phyloP scores from a whole-genome alignment of 2,888 invertebrate genomes.

The Acleris cristana region DNA sequence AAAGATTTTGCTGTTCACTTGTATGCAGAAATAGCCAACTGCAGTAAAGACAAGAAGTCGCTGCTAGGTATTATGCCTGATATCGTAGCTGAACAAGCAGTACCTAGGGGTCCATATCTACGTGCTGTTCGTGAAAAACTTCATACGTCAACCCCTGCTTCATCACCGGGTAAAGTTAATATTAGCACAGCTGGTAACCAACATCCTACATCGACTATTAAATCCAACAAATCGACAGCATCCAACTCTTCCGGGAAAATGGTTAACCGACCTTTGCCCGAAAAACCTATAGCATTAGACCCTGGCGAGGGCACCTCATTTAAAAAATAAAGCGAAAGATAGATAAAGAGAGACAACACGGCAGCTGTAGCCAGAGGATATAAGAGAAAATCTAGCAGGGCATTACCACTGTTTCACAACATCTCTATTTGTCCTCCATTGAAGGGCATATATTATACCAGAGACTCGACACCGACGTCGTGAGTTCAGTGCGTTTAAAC shows the following conservation, averaged over 20 bases:
- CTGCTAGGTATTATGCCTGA: conserved; percentile 72
- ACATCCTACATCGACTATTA: conserved; percentile 56
- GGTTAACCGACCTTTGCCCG: conserved; percentile 88
- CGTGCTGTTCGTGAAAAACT: conserved; percentile 84
- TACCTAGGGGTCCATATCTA: conserved; percentile 84
- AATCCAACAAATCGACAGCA: conserved; percentile 58
- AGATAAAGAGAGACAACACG: conserved; percentile 24
- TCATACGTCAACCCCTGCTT: conserved; percentile 51
- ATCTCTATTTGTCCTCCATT: conserved; percentile 15
- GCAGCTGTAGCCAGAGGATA: conserved; percentile 50
- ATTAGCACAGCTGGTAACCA: conserved; percentile 51
- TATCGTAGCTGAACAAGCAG: conserved; percentile 67
- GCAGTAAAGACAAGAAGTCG: conserved; percentile 63
- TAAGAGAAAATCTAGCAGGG: conserved; percentile 11
- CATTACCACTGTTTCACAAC: conserved; percentile 1
- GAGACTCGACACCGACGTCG: conserved; percentile 38
- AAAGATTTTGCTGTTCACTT: conserved; percentile 82
- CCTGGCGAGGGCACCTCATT: conserved; percentile 74
- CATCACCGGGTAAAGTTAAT: conserved; percentile 49
- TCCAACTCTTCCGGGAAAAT: conserved; percentile 82
- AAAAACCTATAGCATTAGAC: conserved; percentile 79
- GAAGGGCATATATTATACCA: conserved; percentile 45
- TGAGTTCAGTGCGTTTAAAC: conserved; percentile 26
- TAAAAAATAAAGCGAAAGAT: conserved; percentile 39
- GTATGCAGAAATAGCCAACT: conserved; percentile 85